These are phyloP conservation scores for Myrmophylax atrothorax DNA, from an alignment of 2,113 vertebrate species.

Conservation along the genomic window DNA sequence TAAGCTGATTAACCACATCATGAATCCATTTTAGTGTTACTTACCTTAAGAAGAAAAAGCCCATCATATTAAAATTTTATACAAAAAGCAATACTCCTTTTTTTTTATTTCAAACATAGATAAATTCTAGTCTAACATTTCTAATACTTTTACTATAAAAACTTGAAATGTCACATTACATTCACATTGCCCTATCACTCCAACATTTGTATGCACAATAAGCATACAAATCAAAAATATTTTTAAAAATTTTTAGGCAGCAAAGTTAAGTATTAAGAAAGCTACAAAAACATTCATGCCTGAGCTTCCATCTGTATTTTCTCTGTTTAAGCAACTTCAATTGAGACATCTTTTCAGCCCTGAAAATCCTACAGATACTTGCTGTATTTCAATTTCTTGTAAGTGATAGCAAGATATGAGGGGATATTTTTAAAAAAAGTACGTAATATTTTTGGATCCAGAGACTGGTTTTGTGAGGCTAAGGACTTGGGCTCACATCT, in stretches of 20 bases:
- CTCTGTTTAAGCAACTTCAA: not conserved
- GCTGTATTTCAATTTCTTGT: not conserved
- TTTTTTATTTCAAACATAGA: not conserved
- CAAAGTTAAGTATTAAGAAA: not conserved
- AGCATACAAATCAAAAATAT: not conserved
- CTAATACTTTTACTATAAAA: not conserved
- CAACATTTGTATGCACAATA: not conserved
- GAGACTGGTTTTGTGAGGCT: not conserved
- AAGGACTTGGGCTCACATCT: not conserved
- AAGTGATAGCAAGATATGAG: not conserved
- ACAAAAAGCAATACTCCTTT: not conserved
- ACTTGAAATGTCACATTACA: not conserved
- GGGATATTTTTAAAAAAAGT: not conserved
- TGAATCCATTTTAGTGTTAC: not conserved
- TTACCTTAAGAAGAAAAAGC: not conserved
- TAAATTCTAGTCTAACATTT: not conserved
- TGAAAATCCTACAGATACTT: not conserved
- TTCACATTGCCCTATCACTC: not conserved
- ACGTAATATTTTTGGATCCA: not conserved
- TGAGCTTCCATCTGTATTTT: not conserved
- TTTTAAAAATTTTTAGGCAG: not conserved
- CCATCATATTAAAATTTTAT: not conserved
- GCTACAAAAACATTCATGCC: not conserved
- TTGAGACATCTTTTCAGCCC: not conserved
- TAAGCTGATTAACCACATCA: not conserved